phyloP scores from a whole-genome alignment of 64 coral and sea anemone genomes.

The Porites lutea region DNA sequence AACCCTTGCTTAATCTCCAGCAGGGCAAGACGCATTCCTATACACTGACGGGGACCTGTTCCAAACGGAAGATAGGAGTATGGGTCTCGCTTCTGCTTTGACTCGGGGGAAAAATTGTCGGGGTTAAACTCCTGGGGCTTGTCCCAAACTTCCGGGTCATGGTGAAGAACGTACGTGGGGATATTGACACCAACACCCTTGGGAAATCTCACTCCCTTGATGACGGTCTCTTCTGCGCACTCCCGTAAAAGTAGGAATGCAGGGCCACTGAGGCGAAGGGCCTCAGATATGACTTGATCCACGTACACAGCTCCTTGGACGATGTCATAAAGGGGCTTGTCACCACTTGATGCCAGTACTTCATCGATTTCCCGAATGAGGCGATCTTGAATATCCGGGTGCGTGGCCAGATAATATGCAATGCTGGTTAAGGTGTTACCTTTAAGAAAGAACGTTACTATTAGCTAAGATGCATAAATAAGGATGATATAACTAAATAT shows the following conservation, averaged over 20 bases:
- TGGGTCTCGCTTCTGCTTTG: slow-evolving; percentile 71
- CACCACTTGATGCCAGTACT: not conserved
- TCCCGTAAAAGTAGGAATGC: slow-evolving; percentile 47
- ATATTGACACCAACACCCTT: slow-evolving; percentile 78
- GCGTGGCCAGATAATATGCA: no score
- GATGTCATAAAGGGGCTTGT: slow-evolving; percentile 65
- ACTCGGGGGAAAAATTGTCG: slow-evolving; percentile 69
- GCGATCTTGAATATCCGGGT: no score
- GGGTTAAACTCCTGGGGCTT: slow-evolving; percentile 73
- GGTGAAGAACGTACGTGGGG: slow-evolving; percentile 74
- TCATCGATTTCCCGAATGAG: no score
- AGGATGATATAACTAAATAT: no score
- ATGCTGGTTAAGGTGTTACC: no score
- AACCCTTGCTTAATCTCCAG: slow-evolving; percentile 70
- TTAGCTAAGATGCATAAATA: no score
- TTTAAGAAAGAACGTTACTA: no score
- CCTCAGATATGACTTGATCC: slow-evolving; percentile 77
- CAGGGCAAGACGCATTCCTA: slow-evolving; percentile 79
- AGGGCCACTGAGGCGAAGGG: slow-evolving; percentile 62
- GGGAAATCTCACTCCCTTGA: slow-evolving; percentile 72
- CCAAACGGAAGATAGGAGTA: slow-evolving; percentile 89
- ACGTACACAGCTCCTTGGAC: slow-evolving; percentile 66
- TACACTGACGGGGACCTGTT: slow-evolving; percentile 76
- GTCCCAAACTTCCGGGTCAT: slow-evolving; percentile 81
- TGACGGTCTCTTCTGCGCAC: slow-evolving; percentile 47